A percentile compares a stretch with the other conserved stretches of the same genome.
Evolutionary conservation across 2,113 vertebrate genomes (phyloP).

Genomic region (Podocnemis expansa): DNA sequence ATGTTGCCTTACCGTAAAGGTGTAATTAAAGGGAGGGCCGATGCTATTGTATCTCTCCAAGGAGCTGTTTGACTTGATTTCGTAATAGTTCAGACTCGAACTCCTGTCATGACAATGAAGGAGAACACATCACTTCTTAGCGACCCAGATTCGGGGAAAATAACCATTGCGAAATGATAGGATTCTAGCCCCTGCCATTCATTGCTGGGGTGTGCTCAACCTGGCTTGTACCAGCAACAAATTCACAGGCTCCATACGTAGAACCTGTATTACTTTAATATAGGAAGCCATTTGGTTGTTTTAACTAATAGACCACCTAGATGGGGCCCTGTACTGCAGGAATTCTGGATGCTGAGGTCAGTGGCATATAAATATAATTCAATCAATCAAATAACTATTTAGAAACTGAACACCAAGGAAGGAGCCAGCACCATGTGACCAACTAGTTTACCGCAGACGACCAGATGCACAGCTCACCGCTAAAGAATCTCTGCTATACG

Average conservation of each 20-base stretch:
- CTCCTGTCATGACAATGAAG: constrained; percentile 72
- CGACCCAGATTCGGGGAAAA: not conserved
- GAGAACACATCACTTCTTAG: accelerated
- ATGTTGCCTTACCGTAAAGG: constrained; percentile 78
- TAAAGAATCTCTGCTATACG: not conserved
- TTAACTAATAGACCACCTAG: not conserved
- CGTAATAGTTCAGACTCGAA: constrained; percentile 83
- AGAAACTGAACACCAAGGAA: not conserved
- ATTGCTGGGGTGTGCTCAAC: not conserved
- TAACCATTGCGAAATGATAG: not conserved
- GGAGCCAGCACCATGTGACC: not conserved
- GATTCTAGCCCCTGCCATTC: not conserved
- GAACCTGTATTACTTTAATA: not conserved
- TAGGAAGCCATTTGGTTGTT: not conserved
- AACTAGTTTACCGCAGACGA: not conserved
- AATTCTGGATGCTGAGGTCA: not conserved
- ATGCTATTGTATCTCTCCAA: constrained; percentile 70
- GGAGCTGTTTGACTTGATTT: constrained; percentile 82
- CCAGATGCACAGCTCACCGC: not conserved
- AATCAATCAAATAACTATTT: not conserved
- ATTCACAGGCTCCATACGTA: not conserved
- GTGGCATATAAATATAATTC: accelerated
- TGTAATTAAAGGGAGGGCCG: constrained; percentile 81
- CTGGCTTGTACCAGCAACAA: not conserved
- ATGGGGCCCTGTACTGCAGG: not conserved